phyloP scores from a whole-genome alignment of 1,140 invertebrate species.

The Heliconius eleuchia region DNA sequence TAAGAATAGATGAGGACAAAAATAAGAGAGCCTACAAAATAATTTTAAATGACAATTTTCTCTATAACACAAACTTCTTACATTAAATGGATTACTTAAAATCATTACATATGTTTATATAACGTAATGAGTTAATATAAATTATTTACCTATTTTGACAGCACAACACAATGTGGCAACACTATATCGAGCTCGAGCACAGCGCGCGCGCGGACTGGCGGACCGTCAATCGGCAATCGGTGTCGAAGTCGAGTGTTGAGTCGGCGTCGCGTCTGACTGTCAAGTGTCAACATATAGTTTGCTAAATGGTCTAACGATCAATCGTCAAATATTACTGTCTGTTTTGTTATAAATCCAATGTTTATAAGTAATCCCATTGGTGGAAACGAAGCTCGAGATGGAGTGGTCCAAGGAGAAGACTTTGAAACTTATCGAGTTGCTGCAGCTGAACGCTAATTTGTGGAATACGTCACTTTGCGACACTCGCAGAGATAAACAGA shows the following conservation, averaged over 20 bases:
- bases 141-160: neutral
- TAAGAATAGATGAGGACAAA: too few relatives aligned
- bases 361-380: constrained; percentile 50
- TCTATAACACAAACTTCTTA: too few relatives aligned
- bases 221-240: constrained; percentile 34
- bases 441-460: constrained; percentile 68
- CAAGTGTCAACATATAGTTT: constrained; percentile 40
- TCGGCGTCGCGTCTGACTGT: constrained; percentile 23
- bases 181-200: constrained; percentile 37
- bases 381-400: constrained; percentile 51
- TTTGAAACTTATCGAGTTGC: constrained; percentile 67
- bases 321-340: constrained; percentile 47
- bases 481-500: constrained; percentile 70
- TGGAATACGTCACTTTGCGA: constrained; percentile 74
- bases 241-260: constrained; percentile 37
- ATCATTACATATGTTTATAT: too few relatives aligned
- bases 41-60: too few relatives aligned
- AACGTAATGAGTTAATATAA: too few relatives aligned
- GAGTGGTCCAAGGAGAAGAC: constrained; percentile 77
- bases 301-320: constrained; percentile 60
- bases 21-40: too few relatives aligned
- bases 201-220: neutral
- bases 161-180: constrained; percentile 17
- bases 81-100: too few relatives aligned
- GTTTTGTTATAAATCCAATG: constrained; percentile 48